A percentile compares a stretch with the other conserved stretches of the same genome.
Conservation (phyloP, 2,888 invertebrate genomes). For the Antheraea assamensis region DNA sequence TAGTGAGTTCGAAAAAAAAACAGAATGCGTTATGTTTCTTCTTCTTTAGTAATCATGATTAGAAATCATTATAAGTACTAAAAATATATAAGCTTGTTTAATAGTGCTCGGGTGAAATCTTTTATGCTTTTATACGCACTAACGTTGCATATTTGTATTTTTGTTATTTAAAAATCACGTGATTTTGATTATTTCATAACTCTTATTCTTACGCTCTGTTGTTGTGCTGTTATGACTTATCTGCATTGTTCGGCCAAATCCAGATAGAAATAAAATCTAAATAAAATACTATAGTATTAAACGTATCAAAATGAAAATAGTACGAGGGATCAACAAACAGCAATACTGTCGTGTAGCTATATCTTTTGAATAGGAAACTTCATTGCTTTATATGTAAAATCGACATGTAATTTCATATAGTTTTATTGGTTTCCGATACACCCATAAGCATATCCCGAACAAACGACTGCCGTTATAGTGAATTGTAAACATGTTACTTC, state of each 20-base stretch:
- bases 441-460: constrained; percentile 3
- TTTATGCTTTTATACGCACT: too few species aligned
- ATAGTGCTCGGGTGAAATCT: too few species aligned
- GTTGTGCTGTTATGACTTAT: background rate
- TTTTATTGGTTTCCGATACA: constrained; percentile 16
- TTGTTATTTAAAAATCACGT: too few species aligned
- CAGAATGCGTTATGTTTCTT: too few species aligned
- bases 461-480: background rate
- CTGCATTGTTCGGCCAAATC: background rate
- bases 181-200: too few species aligned
- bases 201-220: too few species aligned
- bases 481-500: constrained; percentile 2
- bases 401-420: constrained; percentile 12
- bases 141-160: too few species aligned
- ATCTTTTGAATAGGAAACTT: background rate
- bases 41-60: too few species aligned
- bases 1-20: too few species aligned
- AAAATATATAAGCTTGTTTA: too few species aligned
- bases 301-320: background rate
- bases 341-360: constrained; percentile 1
- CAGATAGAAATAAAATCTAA: background rate
- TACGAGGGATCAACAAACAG: background rate
- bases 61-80: too few species aligned
- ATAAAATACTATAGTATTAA: background rate
- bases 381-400: constrained; percentile 9